These are phyloP conservation scores for Tupaia tana DNA, from an alignment of 2,113 vertebrate genomes.

Conservation along the genomic window DNA sequence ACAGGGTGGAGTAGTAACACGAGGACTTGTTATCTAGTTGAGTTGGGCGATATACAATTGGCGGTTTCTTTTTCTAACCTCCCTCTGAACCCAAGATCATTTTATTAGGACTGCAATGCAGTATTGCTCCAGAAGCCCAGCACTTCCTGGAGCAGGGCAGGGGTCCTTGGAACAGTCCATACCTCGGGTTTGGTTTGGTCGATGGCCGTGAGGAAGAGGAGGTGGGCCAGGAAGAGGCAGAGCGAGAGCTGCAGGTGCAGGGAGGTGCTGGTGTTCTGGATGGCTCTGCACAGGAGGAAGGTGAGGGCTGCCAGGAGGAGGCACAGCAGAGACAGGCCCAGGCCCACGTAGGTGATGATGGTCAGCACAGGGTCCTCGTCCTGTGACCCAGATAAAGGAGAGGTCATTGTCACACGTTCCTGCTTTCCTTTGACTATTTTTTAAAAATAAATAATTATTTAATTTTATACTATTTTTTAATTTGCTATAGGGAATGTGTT, in stretches of 20 bases:
- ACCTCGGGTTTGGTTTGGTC: slow-evolving; percentile 61
- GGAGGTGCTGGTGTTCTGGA: slow-evolving; percentile 75
- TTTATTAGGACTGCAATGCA: not conserved
- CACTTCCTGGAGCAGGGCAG: not conserved
- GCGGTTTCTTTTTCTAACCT: no score
- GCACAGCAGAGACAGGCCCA: slow-evolving; percentile 77
- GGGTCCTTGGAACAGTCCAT: not conserved
- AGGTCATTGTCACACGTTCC: not conserved
- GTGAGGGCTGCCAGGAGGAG: slow-evolving; percentile 78
- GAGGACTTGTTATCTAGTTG: no score
- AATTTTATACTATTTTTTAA: not conserved
- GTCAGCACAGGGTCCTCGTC: not conserved
- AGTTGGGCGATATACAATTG: not conserved
- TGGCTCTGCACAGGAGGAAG: slow-evolving; percentile 78
- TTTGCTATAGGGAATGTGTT: no score
- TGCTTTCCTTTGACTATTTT: no score
- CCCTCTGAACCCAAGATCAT: not conserved
- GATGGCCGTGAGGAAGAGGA: slow-evolving; percentile 77
- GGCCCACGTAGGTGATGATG: slow-evolving; percentile 60
- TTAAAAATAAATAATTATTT: no score
- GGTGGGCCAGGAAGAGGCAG: slow-evolving; percentile 82
- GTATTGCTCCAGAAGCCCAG: not conserved
- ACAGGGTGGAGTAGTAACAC: not conserved
- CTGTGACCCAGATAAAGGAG: not conserved
- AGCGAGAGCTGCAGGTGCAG: slow-evolving; percentile 77